Evolutionary conservation across 1,140 invertebrate species (phyloP), one percentile per base, ranked within the genome.

Genomic region (Danaus plexippus): DNA sequence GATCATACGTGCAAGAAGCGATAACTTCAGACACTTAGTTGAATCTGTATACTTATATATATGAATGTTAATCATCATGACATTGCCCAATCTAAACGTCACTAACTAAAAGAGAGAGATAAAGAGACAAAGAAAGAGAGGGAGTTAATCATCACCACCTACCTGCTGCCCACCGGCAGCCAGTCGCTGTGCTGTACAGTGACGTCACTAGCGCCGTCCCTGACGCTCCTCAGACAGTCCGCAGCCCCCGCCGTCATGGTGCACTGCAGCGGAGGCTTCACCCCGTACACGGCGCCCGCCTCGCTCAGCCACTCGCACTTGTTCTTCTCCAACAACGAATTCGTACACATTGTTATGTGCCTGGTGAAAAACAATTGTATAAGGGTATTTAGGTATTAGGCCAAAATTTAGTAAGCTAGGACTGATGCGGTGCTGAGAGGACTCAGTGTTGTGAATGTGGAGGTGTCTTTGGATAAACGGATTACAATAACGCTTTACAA

Each of bases 241-340:
- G 85, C 74, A 15, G 80, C 67, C 43, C 81, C 88, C 9, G 71
- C 66, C 42, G 89, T 85, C 52, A 89, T 80, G 0, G 90, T 69
- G 63, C 94, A 96, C 43, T 91, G 89, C 9, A 96, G 83, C n/a
- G 90, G 88, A 0, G 94, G 94, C 57, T 92, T 88, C 0, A 95
- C 82, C 1, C 93, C 92, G 66, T 93, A 91, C 1, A 92, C 91
- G 3, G 89, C 83, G 0, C 92, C 89, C 0, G 91, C 91, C 67
- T 93, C 91, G 61, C 90, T 88, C 64, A 95, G 69, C 91, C 92
- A 93, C 9, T 90, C 88, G 69, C 95, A 96, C 67, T 96, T 95
- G 40, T 89, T 88, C 41, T 90, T 88, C 58, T 92, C 92, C 1
- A 92, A 70, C 43, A 91, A 88, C 0, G 91, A 91, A 0, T 89